Evolutionary conservation across 2,113 vertebrate species (phyloP).

Genomic region (Callocephalon fimbriatum): DNA sequence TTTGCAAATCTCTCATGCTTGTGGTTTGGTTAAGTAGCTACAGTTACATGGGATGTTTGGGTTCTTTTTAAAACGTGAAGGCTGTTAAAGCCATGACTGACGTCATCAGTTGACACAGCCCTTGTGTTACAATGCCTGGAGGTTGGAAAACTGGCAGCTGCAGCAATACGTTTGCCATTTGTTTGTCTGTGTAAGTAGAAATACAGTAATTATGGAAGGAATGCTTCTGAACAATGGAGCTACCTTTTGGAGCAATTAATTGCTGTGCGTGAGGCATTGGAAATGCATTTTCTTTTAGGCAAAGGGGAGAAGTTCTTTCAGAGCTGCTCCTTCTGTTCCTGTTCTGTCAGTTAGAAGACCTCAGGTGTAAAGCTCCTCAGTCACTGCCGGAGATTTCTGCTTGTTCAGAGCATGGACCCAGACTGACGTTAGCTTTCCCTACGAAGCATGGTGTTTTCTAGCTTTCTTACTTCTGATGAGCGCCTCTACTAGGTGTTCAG

Average conservation of each 20-base stretch:
- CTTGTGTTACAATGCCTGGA: conserved; percentile 31
- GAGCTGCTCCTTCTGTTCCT: background rate
- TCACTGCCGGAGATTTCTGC: background rate
- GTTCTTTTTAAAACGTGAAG: background rate
- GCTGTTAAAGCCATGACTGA: background rate
- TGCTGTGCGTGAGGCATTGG: background rate
- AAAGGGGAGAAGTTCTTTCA: background rate
- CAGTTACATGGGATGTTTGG: background rate
- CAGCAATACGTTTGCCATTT: background rate
- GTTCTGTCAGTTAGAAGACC: background rate
- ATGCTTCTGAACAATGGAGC: conserved; percentile 7
- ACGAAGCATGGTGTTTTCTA: background rate
- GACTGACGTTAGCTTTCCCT: background rate
- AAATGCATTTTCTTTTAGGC: background rate
- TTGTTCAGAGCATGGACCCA: background rate
- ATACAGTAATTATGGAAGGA: conserved; percentile 1
- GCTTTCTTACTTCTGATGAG: background rate
- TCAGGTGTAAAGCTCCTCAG: background rate
- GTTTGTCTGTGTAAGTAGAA: conserved; percentile 25
- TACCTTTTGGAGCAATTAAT: conserved; percentile 26
- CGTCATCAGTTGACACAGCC: conserved; percentile 12
- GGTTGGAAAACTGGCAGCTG: conserved; percentile 43
- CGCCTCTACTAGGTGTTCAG: accelerated
- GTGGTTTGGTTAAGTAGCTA: conserved; percentile 36
- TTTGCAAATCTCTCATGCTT: background rate